A percentile compares a stretch with the other conserved stretches of the same genome.
Evolutionary conservation across 53 echinoderm and acorn worm genomes (phyloP).

Genomic region (Apostichopus leukothele): DNA sequence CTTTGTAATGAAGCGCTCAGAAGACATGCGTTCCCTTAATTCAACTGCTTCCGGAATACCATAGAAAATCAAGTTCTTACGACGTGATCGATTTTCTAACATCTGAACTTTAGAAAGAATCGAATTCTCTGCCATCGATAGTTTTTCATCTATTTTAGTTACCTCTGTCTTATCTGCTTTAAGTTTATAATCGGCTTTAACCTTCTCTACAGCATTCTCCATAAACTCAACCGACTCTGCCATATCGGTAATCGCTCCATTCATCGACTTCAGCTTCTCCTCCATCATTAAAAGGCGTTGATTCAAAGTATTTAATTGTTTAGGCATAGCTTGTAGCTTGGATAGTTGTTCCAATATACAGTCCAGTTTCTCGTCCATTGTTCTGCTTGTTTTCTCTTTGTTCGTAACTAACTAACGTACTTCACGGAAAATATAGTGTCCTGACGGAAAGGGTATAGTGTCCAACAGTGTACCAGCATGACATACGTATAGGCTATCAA

Average conservation of each 20-base stretch:
- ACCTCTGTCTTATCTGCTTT: neutral
- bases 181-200: neutral
- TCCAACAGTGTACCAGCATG: too few relatives aligned
- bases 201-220: neutral
- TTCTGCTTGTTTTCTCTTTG: too few relatives aligned
- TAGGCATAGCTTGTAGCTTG: neutral
- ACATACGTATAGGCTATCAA: too few relatives aligned
- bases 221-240: neutral
- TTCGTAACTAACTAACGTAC: too few relatives aligned
- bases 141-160: neutral
- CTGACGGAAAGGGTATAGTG: too few relatives aligned
- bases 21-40: neutral
- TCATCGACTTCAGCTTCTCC: neutral
- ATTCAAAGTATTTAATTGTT: neutral
- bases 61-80: neutral
- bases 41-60: neutral
- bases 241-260: conserved; percentile 4
- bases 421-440: too few relatives aligned
- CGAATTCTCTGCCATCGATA: neutral
- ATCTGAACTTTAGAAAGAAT: neutral
- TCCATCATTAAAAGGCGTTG: conserved; percentile 9
- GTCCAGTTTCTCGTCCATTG: too few relatives aligned
- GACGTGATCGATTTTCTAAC: conserved; percentile 3
- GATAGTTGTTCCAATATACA: neutral
- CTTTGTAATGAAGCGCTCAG: neutral